Base-by-base conservation (phyloP, 1,140 invertebrate species). In the Drosophila kohkoa region DNA sequence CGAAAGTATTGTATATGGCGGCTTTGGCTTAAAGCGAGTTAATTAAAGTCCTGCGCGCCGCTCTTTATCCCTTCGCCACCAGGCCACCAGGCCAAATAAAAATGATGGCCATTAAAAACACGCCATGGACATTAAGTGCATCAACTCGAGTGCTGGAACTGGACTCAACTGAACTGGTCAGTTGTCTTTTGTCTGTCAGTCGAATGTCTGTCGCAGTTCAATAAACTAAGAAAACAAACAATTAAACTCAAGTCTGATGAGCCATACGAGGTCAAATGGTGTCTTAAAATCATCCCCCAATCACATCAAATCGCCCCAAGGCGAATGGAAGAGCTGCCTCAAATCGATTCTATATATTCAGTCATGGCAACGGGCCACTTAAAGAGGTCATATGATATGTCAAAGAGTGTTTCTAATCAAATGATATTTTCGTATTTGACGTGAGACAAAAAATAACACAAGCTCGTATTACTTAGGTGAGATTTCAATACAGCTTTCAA, bases 191-290 rank as follows among this genome's bases (percentile, higher is more conserved):
- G 55, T 57, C 54, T 45, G 68, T 52, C 74, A 63, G 68, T 78
- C 60, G 73, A 69, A 38, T 45, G 67, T 58, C 54, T 13, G 41
- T 30, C 52, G 46, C 64, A 43, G 79, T 81, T 82, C 80, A 82
- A 82, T 82, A 82, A 82, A 82, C 80, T 82, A 82, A 82, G 80
- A 82, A 82, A 79, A 82, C 80, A 82, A 82, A 82, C 80, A 82
- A 79, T 82, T 82, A 82, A 82, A 82, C 75, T 76, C 62, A 25
- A 76, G 71, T 68, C 80, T 63, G 69, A 73, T 70, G 72, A 65
- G 66, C 45, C 65, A 46, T 41, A 16, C 35, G 68, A 69, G 65
- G 55, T 75, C 62, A 79, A 79, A 79, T 67, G 73, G 77, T 75
- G 57, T 10, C 57, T n/a, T 54, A 35, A 58, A 48, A 65, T 16